Percentiles rank a stretch among this genome's conserved stretches.
Conservation (phyloP, 2,797 vertebrate genomes). For the Pogonophryne albipinna region DNA sequence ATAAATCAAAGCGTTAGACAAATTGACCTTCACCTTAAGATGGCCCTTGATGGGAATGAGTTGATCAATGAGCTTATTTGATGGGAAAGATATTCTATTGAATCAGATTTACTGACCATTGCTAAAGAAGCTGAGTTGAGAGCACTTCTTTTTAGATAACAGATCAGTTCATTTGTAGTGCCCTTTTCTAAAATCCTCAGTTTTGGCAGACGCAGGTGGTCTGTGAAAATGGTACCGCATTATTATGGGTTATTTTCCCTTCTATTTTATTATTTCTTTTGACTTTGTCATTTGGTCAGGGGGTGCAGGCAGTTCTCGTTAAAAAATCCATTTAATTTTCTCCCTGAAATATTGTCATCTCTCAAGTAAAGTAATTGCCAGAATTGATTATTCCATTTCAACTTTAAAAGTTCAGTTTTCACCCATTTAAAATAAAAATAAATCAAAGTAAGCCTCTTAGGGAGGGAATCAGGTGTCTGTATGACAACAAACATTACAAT, state of each 20-base stretch:
- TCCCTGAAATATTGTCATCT: neutral
- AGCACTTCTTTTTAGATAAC: neutral
- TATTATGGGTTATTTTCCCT: neutral
- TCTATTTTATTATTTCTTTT: neutral
- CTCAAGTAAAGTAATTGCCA: neutral
- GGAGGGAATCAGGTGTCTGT: slow-evolving; percentile 4
- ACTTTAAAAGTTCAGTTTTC: neutral
- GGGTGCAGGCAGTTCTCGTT: neutral
- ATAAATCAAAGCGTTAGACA: neutral
- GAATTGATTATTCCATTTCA: neutral
- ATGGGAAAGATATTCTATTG: neutral
- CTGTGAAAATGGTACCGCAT: neutral
- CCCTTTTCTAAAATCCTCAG: neutral
- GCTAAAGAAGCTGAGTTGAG: neutral
- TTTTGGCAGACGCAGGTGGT: neutral
- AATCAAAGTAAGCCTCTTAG: slow-evolving; percentile 1
- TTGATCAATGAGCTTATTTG: neutral
- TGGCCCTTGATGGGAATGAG: neutral
- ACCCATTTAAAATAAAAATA: neutral
- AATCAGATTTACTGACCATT: neutral
- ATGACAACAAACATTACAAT: slow-evolving; percentile 35
- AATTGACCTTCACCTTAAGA: neutral
- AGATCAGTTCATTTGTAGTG: neutral
- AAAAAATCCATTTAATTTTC: neutral
- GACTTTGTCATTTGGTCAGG: neutral